Base-by-base conservation (phyloP, 2,888 invertebrate genomes). In the Phortica okadai region DNA sequence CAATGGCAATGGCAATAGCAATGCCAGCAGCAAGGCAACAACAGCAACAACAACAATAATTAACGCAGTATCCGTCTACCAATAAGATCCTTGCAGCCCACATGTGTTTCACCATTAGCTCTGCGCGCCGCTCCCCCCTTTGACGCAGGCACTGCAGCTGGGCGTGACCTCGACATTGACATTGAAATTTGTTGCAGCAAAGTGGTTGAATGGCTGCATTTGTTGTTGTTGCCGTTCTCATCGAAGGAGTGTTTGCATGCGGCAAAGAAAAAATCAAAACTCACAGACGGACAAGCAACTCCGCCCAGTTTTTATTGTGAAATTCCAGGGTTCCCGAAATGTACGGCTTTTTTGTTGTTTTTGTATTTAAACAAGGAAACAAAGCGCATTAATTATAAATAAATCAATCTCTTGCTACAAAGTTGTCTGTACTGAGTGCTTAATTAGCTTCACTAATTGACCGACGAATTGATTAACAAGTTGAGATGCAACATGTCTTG, bases 161-260 rank as follows among this genome's bases (percentile, higher is more conserved):
- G 89, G 89, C 89, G 89, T 89, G 82, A 83, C 90, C 90, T 86
- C 87, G 90, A 86, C 84, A 87, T 87, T 87, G 88, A 81, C 87
- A 79, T 69, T 84, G 76, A 80, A 62, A 74, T 76, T 76, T 70
- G 56, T 76, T 77, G 69, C 78, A 79, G 80, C 80, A 64, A 67
- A 74, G 88, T 74, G 88, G 88, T 83, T 83, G 82, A 78, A 56
- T 16, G 80, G 77, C 76, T 41, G 41, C 8, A 6, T 2, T 70
- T 50, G 16, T 70, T 11, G n/a, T 72, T 21, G 50, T 56, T 25
- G 41, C 14, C n/a, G 33, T 33, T 33, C 33, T 5, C 33, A 33
- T 33, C 33, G 33, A 33, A 33, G 33, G 33, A 33, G 33, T 33
- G 33, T 5, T 33, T 33, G 1, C 33, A 33, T 33, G 33, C 33